Evolutionary conservation across 2,888 invertebrate species (phyloP).

Genomic region (Drosophila kanekoi): DNA sequence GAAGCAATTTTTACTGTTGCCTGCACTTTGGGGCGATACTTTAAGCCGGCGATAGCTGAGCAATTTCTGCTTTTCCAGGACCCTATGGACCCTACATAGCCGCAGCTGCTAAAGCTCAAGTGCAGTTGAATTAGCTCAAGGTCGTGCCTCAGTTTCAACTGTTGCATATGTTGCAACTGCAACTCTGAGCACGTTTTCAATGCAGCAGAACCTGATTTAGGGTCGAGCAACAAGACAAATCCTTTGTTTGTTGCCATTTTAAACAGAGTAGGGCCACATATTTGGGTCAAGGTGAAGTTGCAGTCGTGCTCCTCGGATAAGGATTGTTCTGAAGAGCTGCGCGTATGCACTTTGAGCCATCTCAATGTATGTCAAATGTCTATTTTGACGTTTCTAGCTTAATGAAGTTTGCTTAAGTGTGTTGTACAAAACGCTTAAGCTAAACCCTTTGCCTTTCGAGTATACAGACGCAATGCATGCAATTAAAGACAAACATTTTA

Average conservation of each 20-base stretch:
- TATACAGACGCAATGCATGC: no score
- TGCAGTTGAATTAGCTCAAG: slow-evolving; percentile 59
- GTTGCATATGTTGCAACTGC: slow-evolving; percentile 64
- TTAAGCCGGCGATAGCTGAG: slow-evolving; percentile 35
- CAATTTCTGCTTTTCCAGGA: slow-evolving; percentile 27
- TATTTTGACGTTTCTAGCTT: slow-evolving; percentile 1
- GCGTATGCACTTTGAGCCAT: slow-evolving; percentile 20
- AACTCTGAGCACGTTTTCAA: slow-evolving; percentile 54
- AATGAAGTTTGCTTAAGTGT: background rate
- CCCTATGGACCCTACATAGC: slow-evolving; percentile 13
- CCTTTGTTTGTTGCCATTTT: slow-evolving; percentile 31
- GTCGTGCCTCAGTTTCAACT: slow-evolving; percentile 53
- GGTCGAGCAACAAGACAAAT: slow-evolving; percentile 35
- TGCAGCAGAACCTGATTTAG: slow-evolving; percentile 41
- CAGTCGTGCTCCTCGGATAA: slow-evolving; percentile 16
- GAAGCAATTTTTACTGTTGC: slow-evolving; percentile 54
- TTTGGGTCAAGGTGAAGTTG: slow-evolving; percentile 72
- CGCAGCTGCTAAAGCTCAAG: slow-evolving; percentile 37
- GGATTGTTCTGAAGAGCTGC: slow-evolving; percentile 5
- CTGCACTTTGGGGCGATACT: slow-evolving; percentile 8
- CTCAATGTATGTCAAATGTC: slow-evolving; percentile 52
- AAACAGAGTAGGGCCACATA: slow-evolving; percentile 20
- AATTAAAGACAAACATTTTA: no score
- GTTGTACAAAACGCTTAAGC: background rate
- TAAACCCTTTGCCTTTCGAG: background rate